Evolutionary conservation across 1,140 invertebrate species (phyloP).

Genomic region (Drosophila prosaltans): DNA sequence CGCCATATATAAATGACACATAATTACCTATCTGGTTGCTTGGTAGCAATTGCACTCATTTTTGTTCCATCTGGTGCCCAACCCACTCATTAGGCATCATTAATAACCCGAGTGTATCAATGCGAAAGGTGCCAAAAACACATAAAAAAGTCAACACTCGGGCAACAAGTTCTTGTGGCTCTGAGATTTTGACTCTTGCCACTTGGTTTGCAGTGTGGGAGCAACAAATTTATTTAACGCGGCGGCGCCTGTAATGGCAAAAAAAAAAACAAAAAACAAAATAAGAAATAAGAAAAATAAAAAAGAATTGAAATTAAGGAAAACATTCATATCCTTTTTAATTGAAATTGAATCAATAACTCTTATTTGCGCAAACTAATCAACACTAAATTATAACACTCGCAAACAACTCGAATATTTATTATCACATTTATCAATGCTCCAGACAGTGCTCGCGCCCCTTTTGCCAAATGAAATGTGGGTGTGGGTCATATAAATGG

Average conservation of each 20-base stretch:
- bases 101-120: constrained; percentile 70
- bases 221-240: neutral
- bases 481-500: constrained; percentile 51
- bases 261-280: neutral
- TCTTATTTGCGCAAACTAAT: constrained; percentile 81
- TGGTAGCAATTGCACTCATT: constrained; percentile 40
- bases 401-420: constrained; percentile 80
- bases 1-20: constrained; percentile 70
- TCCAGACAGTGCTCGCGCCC: constrained; percentile 49
- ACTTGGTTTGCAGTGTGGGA: neutral
- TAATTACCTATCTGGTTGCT: constrained; percentile 58
- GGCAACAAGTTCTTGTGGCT: constrained; percentile 56
- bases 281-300: neutral
- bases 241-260: neutral
- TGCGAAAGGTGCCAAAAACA: constrained; percentile 68
- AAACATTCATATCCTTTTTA: constrained; percentile 78
- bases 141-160: constrained; percentile 30
- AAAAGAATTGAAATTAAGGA: constrained; percentile 16
- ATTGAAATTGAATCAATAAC: constrained; percentile 81
- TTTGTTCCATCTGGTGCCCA: constrained; percentile 39
- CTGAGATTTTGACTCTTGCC: constrained; percentile 25
- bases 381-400: constrained; percentile 82
- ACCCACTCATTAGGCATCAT: constrained; percentile 79
- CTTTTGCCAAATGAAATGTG: constrained; percentile 51
- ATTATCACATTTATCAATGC: constrained; percentile 77